Evolutionary conservation across 2,888 invertebrate genomes (phyloP), one percentile per base, ranked within the genome.

Genomic region (Phragmatobia fuliginosa): DNA sequence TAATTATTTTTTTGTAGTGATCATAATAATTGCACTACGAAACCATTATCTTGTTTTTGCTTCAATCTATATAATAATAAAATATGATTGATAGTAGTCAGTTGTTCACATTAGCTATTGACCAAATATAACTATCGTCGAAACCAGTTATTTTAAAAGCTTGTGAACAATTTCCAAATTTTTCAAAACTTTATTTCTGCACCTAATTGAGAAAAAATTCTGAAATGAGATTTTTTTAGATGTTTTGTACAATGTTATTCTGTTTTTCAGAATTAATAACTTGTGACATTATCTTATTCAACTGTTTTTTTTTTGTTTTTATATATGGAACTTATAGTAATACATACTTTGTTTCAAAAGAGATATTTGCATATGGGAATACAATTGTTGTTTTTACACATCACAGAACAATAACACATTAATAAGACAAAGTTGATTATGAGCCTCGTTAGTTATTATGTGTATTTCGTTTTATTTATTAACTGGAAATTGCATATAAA

Each of bases 361-460:
- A 85, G 85, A 85, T 85, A 85, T 85, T 84, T 83, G 67, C 80
- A 78, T 70, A 62, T 67, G 52, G 56, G 65, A 65, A 60, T 52
- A 58, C 62, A 21, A 58, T 41, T 61, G 67, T 67, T 70, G 62
- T 78, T 75, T 70, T 65, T 80, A 67, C 33, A 58, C 62, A 61
- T 41, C 62, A 32, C 60, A 66, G 49, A 49, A 64, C 31, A 68
- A 25, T 67, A 45, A 59, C 45, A 67, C 32, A 64, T 66, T 49
- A 65, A 56, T 28, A 36, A 64, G 10, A 70, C 67, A 61, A 67
- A 65, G 60, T 68, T 76, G 66, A 49, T 56, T 33, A 65, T 70
- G 68, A 64, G 32, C 41, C 52, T 38, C 31, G 71, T 66, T 72
- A 77, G 67, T 49, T 28, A 25, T 56, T 28, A 6, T 65, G 70